These are phyloP conservation scores for Steromphala cineraria DNA, from an alignment of 2,888 invertebrate genomes.

Conservation along the genomic window DNA sequence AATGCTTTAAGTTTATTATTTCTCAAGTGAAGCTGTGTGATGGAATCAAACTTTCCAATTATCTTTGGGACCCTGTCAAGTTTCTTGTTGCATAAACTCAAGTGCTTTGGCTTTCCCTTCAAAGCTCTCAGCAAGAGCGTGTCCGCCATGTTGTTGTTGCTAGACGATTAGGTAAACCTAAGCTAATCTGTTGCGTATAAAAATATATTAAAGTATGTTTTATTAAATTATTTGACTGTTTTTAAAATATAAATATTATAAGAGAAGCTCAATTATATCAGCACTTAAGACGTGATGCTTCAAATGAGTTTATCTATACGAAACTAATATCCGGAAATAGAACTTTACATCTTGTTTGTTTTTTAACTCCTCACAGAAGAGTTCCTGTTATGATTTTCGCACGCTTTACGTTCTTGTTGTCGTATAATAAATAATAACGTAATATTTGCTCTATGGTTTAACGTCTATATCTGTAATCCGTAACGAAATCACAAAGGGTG, in stretches of 20 bases:
- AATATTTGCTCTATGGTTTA: too few species aligned
- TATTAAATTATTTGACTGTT: too few species aligned
- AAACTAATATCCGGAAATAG: background rate
- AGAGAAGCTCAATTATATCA: too few species aligned
- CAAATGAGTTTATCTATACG: background rate
- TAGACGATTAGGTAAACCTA: constrained; percentile 7
- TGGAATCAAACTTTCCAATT: constrained; percentile 66
- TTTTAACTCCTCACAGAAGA: background rate
- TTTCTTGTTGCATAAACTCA: constrained; percentile 70
- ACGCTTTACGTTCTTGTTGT: background rate
- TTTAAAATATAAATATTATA: too few species aligned
- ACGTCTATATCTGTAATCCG: too few species aligned
- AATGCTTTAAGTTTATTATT: constrained; percentile 67
- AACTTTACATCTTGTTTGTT: background rate
- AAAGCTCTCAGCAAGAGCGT: constrained; percentile 65
- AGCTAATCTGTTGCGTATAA: background rate
- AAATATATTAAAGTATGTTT: background rate
- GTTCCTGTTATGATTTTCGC: background rate
- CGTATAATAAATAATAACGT: too few species aligned
- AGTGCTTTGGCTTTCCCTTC: constrained; percentile 66
- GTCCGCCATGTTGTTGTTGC: constrained; percentile 68
- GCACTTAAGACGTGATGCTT: too few species aligned
- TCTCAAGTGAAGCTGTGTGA: constrained; percentile 64
- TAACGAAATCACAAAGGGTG: too few species aligned
- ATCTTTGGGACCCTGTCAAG: constrained; percentile 68